Conservation (phyloP, 2,797 vertebrate species). For the Smutsia gigantea region DNA sequence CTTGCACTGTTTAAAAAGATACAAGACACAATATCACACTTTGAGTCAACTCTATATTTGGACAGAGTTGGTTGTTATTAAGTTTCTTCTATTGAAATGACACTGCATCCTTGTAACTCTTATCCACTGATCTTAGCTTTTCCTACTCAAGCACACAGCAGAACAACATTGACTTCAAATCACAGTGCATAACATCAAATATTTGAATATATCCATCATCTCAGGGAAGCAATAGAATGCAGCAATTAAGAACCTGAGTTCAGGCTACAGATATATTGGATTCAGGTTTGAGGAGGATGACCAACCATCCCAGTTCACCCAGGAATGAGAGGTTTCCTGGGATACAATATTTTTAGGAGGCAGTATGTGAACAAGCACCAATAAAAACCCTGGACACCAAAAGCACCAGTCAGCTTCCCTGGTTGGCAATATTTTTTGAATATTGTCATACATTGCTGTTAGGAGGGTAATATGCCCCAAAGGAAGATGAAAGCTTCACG, state of each 20-base stretch:
- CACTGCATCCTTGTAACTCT: not conserved
- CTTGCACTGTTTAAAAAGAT: not conserved
- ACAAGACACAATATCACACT: not conserved
- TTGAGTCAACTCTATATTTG: not conserved
- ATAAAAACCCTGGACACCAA: not conserved
- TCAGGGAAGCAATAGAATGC: not conserved
- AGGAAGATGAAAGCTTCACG: not conserved
- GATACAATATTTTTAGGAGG: not conserved
- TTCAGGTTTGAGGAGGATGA: not conserved
- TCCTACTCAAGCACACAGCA: not conserved
- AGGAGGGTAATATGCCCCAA: not conserved
- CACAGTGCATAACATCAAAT: not conserved
- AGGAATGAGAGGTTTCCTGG: not conserved
- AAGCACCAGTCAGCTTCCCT: not conserved
- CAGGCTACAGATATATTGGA: not conserved
- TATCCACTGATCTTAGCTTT: not conserved
- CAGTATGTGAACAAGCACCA: not conserved
- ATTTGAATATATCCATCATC: constrained; percentile 21
- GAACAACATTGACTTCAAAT: constrained; percentile 21
- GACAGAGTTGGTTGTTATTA: not conserved
- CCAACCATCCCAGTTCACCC: not conserved
- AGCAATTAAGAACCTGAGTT: not conserved
- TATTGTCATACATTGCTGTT: not conserved
- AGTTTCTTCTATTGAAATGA: not conserved
- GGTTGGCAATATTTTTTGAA: not conserved